Evolutionary conservation across 2,888 invertebrate species (phyloP), one percentile per base, ranked within the genome.

Genomic region (Harpalus rubripes): DNA sequence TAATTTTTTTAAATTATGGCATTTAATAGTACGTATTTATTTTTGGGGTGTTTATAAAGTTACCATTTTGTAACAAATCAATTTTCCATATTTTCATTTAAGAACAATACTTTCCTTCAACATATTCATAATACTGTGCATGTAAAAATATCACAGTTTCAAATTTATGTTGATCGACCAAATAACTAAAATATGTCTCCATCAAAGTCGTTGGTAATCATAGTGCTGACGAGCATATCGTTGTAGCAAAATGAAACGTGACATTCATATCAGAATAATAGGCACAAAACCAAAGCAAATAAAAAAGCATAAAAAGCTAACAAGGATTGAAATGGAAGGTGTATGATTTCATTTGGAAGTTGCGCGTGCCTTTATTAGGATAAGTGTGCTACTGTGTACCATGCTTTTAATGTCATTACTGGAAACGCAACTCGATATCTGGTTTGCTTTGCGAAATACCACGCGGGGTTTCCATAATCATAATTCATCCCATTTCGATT

Each of bases 381-480:
- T 81, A 81, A 81, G 81, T 81, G 81, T 65, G 58, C 56, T 72
- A 56, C 72, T 72, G 82, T 82, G 82, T 82, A 72, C 82, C 58
- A 72, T 52, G 82, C 82, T 82, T 82, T 82, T 82, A 82, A 82
- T 82, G 82, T 82, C 82, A 82, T 82, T 82, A 82, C 65, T 72
- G 6, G 68, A 82, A 74, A 72, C 58, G 82, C 82, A 82, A 82
- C 72, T 72, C 39, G 82, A 72, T 72, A 72, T 58, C 68, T 39
- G 52, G 22, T 44, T 68, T 18, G 5, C 32, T 32, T 5, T 10
- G 44, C 44, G 10, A 32, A 32, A 32, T 3, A 52, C 44, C 44
- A 52, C 44, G 32, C 6, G 44, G 44, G 44, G 44, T 6, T 52
- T 52, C 5, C 32, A n/a, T n/a, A n/a, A n/a, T n/a, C 6, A 32